Evolutionary conservation across 2,888 invertebrate genomes (phyloP), one percentile per base, ranked within the genome.

Genomic region (Timandra comae): DNA sequence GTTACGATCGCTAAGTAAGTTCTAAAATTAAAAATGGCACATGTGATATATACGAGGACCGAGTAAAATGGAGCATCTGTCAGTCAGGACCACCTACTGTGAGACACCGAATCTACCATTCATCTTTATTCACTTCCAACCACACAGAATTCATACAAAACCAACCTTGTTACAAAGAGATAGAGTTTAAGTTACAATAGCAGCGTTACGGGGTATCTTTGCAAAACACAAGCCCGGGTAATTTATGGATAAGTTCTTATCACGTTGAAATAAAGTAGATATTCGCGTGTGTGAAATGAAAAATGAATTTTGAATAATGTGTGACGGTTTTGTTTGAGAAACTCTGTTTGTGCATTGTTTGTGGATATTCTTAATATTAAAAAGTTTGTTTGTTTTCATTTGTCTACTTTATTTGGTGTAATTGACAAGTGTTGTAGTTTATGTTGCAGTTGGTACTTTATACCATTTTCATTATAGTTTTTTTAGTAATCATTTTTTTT

Each of bases 71-170:
- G 63, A 72, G 60, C 75, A 73, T 73, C 78, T 76, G 78, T 77
- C 77, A 71, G 70, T 80, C 81, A 79, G 65, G 77, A 74, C 80
- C 79, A 79, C 78, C 80, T 72, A 76, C 65, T 53, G 61, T 54
- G 70, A 67, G 78, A 73, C 73, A 71, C 39, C 52, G 61, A 61
- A 60, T 61, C 49, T 46, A 61, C 67, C 75, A 80, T 82, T 79
- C 78, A 76, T 81, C 80, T 80, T 79, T 79, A 81, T 78, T 72
- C 68, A 57, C 50, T 48, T 29, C 40, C 47, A 52, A 52, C 62
- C 27, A 39, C 11, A 22, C 5, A 35, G 57, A 23, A 22, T 30
- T 21, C 24, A 19, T 11, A 23, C 33, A 7, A 36, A 28, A 7
- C 7, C 3, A 13, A 22, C 29, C 38, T 48, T 49, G 40, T 26